phyloP scores from a whole-genome alignment of 2,113 vertebrate genomes.

The Nicator chloris region DNA sequence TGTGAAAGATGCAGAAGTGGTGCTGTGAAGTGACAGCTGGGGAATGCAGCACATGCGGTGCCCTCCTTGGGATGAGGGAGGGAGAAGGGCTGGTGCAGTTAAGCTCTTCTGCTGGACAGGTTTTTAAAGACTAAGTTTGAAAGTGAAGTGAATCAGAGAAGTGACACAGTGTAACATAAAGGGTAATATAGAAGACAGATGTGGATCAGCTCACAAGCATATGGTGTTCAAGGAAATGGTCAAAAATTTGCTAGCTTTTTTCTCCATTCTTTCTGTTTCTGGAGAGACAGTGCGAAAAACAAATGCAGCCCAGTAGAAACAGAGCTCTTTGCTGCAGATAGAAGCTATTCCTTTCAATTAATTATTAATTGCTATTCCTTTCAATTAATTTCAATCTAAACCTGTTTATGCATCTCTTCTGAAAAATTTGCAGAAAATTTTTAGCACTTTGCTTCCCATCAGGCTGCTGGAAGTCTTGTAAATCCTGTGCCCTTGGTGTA shows the following conservation, averaged over 20 bases:
- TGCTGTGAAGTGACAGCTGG: background rate
- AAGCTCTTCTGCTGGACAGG: background rate
- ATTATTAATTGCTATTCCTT: background rate
- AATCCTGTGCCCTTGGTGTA: background rate
- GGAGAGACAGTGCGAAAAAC: background rate
- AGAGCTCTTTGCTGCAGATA: background rate
- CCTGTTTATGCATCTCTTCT: background rate
- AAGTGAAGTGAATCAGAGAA: background rate
- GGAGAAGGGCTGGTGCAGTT: background rate
- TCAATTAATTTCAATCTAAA: background rate
- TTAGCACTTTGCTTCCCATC: background rate
- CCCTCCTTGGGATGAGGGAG: background rate
- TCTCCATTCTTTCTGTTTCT: background rate
- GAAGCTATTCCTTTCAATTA: background rate
- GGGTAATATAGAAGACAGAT: background rate
- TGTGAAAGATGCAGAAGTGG: background rate
- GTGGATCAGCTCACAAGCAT: background rate
- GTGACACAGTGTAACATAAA: background rate
- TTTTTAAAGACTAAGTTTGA: background rate
- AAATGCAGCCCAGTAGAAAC: background rate
- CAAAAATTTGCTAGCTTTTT: background rate
- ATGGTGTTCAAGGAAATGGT: background rate
- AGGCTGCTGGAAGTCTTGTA: background rate
- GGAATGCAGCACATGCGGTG: rapidly evolving
- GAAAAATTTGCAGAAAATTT: background rate